Base-by-base conservation (phyloP, 1,140 invertebrate genomes). In the Drosophila pallidifrons region DNA sequence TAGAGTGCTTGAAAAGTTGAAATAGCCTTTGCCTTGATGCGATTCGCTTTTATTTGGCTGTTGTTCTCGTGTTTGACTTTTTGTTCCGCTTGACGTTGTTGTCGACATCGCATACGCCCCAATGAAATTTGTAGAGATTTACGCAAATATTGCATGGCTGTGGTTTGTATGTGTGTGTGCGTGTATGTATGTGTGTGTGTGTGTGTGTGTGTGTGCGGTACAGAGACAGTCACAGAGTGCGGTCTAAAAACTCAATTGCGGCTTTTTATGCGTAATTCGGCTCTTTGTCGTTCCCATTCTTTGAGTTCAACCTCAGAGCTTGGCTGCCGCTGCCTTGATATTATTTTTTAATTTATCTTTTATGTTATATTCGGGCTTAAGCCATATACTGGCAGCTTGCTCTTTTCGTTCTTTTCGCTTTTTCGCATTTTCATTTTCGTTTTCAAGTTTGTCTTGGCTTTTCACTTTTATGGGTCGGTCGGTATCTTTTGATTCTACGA, bases 271-370 rank as follows among this genome's bases (percentile, higher is more conserved):
- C 87, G 85, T 83, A 87, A 87, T 87, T 88, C 79, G 69, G 57
- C 66, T 81, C 69, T 79, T 87, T 80, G 69, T 82, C 45, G 64
- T 74, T 35, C 28, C 60, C 35, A 25, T 30, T 30, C 61, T 46
- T 43, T 7, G 3, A 28, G 8, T 30, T 28, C 6, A 55, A 20
- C 30, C 30, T 55, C 52, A 55, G 32, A 13, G 1, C 5, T 5
- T 5, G 41, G 3, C 20, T 81, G 38, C 54, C 41, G 46, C 63
- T 70, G 55, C 55, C 47, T 58, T 82, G 67, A 88, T 88, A 88
- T 88, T 88, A 87, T 87, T 87, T 87, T 87, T 87, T 87, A 87
- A 87, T 87, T 88, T 88, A 87, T 80, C 73, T 87, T 87, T 87
- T 87, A 88, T 87, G 83, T 88, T 77, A 88, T 87, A 89, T 88